These are phyloP conservation scores for Drosophila eugracilis DNA, from an alignment of 1,140 invertebrate species.

Conservation along the genomic window DNA sequence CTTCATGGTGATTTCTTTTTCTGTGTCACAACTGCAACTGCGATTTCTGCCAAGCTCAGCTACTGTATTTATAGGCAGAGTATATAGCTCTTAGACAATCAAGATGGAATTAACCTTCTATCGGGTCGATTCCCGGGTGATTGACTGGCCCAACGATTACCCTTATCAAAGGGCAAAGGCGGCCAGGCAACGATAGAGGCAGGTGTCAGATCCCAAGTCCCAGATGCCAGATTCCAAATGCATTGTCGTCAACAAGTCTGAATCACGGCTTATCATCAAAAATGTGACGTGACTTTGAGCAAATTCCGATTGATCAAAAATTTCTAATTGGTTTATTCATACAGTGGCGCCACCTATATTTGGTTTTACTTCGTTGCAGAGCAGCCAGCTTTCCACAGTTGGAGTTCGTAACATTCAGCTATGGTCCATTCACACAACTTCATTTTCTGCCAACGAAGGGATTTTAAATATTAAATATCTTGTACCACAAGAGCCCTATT, in stretches of 20 bases:
- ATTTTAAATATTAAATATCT: too few relatives aligned
- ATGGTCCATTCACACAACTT: too few relatives aligned
- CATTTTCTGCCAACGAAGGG: too few relatives aligned
- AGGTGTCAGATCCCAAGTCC: background rate
- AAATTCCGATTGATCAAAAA: slow-evolving; percentile 3
- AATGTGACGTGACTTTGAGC: slow-evolving; percentile 16
- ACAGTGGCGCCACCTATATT: slow-evolving; percentile 1
- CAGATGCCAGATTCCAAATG: slow-evolving; percentile 8
- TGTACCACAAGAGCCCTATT: too few relatives aligned
- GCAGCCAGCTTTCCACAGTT: too few relatives aligned
- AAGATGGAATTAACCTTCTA: slow-evolving; percentile 29
- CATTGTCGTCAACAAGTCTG: slow-evolving; percentile 14
- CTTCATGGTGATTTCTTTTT: slow-evolving; percentile 44
- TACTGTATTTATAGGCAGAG: slow-evolving; percentile 54
- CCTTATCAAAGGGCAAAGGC: slow-evolving; percentile 52
- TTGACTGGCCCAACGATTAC: slow-evolving; percentile 42
- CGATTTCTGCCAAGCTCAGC: slow-evolving; percentile 27
- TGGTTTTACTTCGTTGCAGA: too few relatives aligned
- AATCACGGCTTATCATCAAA: slow-evolving; percentile 31
- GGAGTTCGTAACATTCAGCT: too few relatives aligned
- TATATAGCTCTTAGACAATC: background rate
- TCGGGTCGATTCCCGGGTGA: slow-evolving; percentile 15
- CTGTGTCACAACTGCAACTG: slow-evolving; percentile 51
- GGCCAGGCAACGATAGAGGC: slow-evolving; percentile 9
- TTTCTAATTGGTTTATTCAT: background rate